Evolutionary conservation across 2,797 vertebrate species (phyloP).

Genomic region (Hippocampus kuda): DNA sequence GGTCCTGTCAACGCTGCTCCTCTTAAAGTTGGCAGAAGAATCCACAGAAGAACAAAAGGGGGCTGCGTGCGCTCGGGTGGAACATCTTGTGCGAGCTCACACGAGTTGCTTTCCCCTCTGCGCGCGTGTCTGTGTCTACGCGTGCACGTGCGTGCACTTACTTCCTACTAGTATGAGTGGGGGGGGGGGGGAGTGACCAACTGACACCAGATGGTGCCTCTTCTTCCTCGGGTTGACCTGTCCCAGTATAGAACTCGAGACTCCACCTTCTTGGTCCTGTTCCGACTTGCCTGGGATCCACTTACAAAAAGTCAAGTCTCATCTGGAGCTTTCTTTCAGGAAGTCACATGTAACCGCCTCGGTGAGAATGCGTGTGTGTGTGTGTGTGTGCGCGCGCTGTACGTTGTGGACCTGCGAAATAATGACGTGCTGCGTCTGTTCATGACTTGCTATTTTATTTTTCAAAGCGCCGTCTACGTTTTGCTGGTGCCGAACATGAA

Average conservation of each 20-base stretch:
- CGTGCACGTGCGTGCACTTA: not conserved
- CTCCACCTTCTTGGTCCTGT: slow-evolving; percentile 24
- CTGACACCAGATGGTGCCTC: slow-evolving; percentile 35
- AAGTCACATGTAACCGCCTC: not conserved
- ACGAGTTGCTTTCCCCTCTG: not conserved
- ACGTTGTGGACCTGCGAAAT: not conserved
- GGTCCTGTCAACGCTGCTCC: not conserved
- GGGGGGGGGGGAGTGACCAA: slow-evolving; percentile 22
- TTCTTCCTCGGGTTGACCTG: slow-evolving; percentile 35
- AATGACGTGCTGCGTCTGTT: slow-evolving; percentile 1
- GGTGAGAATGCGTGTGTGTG: not conserved
- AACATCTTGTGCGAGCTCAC: not conserved
- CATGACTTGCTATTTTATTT: slow-evolving; percentile 41
- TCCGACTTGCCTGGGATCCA: slow-evolving; percentile 35
- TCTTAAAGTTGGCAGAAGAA: not conserved
- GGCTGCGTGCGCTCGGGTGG: not conserved
- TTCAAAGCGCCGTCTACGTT: slow-evolving; percentile 36
- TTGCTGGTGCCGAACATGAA: slow-evolving; percentile 30
- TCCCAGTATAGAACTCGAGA: slow-evolving; percentile 31
- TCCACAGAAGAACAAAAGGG: not conserved
- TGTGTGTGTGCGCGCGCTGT: not conserved
- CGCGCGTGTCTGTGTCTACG: not conserved
- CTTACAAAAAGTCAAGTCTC: slow-evolving; percentile 25
- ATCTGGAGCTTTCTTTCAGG: slow-evolving; percentile 4
- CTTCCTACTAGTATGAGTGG: slow-evolving; percentile 42